These are phyloP conservation scores for Eristalis tenax DNA, from an alignment of 2,888 invertebrate genomes.

Conservation along the genomic window DNA sequence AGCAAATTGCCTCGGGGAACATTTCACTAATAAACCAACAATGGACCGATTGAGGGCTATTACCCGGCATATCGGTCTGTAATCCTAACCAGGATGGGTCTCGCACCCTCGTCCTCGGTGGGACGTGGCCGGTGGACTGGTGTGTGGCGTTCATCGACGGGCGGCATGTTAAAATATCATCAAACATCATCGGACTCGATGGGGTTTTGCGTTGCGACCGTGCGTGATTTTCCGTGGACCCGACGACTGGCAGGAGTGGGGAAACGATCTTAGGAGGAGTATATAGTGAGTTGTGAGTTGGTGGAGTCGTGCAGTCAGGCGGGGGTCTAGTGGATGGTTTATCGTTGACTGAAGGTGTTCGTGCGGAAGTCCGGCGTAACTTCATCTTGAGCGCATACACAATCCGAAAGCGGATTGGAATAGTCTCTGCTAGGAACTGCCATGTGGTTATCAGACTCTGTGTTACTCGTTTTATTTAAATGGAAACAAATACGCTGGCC, in stretches of 20 bases:
- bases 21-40: conserved; percentile 6
- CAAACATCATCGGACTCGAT: conserved; percentile 33
- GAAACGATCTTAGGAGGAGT: too few relatives aligned
- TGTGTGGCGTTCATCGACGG: neutral
- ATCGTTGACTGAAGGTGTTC: too few relatives aligned
- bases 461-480: too few relatives aligned
- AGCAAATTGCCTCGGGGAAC: neutral
- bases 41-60: conserved; percentile 2
- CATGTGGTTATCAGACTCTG: too few relatives aligned
- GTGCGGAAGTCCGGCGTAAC: too few relatives aligned
- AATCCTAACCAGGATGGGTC: neutral
- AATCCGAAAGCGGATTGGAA: too few relatives aligned
- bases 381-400: too few relatives aligned
- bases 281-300: too few relatives aligned
- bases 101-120: neutral
- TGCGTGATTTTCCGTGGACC: neutral
- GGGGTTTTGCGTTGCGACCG: conserved; percentile 20
- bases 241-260: neutral
- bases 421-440: too few relatives aligned
- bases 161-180: conserved; percentile 32
- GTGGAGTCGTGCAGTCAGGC: too few relatives aligned
- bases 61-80: neutral
- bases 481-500: too few relatives aligned
- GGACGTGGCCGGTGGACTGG: neutral
- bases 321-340: too few relatives aligned